phyloP scores from a whole-genome alignment of 2,888 invertebrate genomes.

The Volucella inflata region DNA sequence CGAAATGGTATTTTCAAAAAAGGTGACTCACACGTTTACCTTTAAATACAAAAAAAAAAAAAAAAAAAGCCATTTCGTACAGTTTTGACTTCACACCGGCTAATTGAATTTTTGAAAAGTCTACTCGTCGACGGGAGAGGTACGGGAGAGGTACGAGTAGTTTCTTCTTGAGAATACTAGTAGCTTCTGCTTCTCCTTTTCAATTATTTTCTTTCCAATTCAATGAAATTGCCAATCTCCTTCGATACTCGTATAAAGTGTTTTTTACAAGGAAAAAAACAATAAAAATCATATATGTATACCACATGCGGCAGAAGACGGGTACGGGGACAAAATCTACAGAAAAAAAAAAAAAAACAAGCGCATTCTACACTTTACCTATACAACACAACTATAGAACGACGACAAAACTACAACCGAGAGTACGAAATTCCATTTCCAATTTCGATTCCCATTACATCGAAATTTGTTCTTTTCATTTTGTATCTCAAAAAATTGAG shows the following conservation, averaged over 20 bases:
- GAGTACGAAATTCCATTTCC: slow-evolving; percentile 36
- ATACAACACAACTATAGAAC: too few species aligned
- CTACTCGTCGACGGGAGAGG: background rate
- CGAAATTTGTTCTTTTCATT: too few species aligned
- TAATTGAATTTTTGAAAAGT: slow-evolving; percentile 29
- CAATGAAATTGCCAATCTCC: slow-evolving; percentile 45
- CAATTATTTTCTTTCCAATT: slow-evolving; percentile 46
- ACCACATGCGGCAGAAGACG: too few species aligned
- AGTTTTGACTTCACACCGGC: slow-evolving; percentile 10
- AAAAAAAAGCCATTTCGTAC: slow-evolving; percentile 1
- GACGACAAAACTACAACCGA: too few species aligned
- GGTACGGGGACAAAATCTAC: background rate
- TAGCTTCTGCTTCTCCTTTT: slow-evolving; percentile 2
- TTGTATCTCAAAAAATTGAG: slow-evolving; percentile 57
- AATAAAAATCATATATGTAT: background rate
- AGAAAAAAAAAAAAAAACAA: slow-evolving; percentile 39
- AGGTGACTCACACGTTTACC: slow-evolving; percentile 38
- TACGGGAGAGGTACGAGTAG: too few species aligned
- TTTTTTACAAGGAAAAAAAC: slow-evolving; percentile 17
- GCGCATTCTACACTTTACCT: slow-evolving; percentile 45
- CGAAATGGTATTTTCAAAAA: slow-evolving; percentile 35
- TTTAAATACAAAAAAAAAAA: background rate
- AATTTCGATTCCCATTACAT: slow-evolving; percentile 39
- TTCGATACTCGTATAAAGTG: slow-evolving; percentile 37
- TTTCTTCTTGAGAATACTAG: slow-evolving; percentile 7